phyloP scores from a whole-genome alignment of 2,113 vertebrate genomes.

The Callionymus lyra region DNA sequence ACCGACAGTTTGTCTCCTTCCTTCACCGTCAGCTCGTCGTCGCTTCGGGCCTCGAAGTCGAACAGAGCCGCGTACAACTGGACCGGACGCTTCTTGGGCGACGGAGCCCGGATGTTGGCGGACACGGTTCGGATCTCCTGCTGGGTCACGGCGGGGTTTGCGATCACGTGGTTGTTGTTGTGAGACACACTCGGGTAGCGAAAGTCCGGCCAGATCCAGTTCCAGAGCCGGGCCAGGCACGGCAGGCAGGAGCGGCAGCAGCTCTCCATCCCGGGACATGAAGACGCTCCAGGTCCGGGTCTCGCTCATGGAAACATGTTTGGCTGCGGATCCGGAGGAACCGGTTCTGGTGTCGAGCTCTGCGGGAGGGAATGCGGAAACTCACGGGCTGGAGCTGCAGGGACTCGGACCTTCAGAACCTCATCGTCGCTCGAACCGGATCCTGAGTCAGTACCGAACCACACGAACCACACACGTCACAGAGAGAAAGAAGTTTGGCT shows the following conservation, averaged over 20 bases:
- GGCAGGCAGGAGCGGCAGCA: conserved; percentile 76
- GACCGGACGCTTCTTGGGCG: conserved; percentile 56
- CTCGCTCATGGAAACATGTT: conserved; percentile 23
- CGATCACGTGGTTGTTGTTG: conserved; percentile 41
- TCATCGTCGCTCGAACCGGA: no score
- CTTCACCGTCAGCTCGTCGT: conserved; percentile 75
- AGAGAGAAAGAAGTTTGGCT: conserved; percentile 18
- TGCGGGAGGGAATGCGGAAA: conserved; percentile 66
- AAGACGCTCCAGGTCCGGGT: conserved; percentile 3
- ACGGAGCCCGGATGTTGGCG: conserved; percentile 57
- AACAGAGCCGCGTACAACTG: conserved; percentile 74
- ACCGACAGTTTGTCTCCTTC: conserved; percentile 79
- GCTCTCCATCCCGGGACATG: conserved; percentile 72
- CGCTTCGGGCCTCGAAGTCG: conserved; percentile 76
- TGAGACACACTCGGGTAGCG: conserved; percentile 31
- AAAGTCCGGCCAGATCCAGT: conserved; percentile 76
- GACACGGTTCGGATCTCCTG: conserved; percentile 62
- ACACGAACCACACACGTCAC: no score
- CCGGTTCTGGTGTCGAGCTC: no score
- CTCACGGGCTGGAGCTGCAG: conserved; percentile 2
- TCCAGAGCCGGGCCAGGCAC: conserved; percentile 75
- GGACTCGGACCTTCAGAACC: neutral
- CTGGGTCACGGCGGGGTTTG: conserved; percentile 29
- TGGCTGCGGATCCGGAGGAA: conserved; percentile 57
- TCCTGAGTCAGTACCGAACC: no score